Evolutionary conservation across 1,140 invertebrate species (phyloP).

Genomic region (Heterodera carotae): DNA sequence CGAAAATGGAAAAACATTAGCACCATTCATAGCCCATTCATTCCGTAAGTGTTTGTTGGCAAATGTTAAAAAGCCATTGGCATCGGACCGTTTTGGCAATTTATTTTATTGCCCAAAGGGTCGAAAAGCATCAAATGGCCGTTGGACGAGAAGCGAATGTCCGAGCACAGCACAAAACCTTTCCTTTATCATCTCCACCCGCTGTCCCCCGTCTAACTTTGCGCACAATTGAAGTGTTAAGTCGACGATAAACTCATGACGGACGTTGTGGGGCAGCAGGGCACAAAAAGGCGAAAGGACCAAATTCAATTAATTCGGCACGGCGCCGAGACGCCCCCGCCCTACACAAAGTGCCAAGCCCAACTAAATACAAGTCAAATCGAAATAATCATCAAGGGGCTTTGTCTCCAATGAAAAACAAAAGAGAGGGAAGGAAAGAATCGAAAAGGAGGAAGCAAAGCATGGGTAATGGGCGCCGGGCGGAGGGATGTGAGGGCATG

Average conservation of each 20-base stretch:
- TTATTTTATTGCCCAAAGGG: conserved; percentile 11
- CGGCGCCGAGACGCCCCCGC: background rate
- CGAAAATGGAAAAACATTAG: background rate
- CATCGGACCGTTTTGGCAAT: background rate
- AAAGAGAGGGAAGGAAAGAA: background rate
- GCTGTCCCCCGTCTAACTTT: background rate
- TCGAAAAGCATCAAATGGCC: background rate
- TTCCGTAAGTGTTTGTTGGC: background rate
- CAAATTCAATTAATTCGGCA: conserved; percentile 18
- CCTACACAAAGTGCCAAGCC: background rate
- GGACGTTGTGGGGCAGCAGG: background rate
- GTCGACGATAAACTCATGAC: background rate
- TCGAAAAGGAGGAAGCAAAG: background rate
- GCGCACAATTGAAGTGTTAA: background rate
- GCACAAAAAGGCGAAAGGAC: background rate
- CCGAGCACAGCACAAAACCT: background rate
- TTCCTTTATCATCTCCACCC: background rate
- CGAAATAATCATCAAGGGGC: conserved; percentile 11
- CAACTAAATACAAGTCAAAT: background rate
- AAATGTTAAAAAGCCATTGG: background rate
- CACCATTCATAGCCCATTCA: no score
- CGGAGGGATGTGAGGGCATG: background rate
- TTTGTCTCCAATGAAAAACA: background rate
- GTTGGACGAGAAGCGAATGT: background rate
- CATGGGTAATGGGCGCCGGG: background rate